Evolutionary conservation across 1,140 invertebrate genomes (phyloP), one percentile per base, ranked within the genome.

Genomic region (Drepana arcuata): DNA sequence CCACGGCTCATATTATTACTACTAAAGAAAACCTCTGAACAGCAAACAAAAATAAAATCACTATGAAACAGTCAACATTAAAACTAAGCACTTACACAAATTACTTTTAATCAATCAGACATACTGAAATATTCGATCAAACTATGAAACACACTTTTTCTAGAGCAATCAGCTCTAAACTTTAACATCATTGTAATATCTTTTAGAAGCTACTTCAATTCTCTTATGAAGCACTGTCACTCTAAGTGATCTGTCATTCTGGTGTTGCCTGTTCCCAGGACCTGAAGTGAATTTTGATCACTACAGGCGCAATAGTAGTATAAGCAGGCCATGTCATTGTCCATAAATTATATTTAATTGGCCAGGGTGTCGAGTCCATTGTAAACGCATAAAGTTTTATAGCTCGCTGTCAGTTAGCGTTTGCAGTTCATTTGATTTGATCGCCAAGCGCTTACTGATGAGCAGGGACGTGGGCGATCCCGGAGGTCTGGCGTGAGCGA

Each of bases 301-400:
- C 14, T 6, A 1, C 24, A 25, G 24, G 9, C 4, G 0, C 9
- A 11, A 9, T 25, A 11, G 11, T 11, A 11, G n/a, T 11, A 25
- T 11, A 3, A 11, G 11, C 11, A n/a, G n/a, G n/a, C n/a, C n/a
- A n/a, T n/a, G n/a, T n/a, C n/a, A n/a, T n/a, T n/a, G n/a, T n/a
- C n/a, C n/a, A n/a, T n/a, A n/a, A n/a, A n/a, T n/a, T n/a, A n/a
- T n/a, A n/a, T n/a, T n/a, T n/a, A n/a, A n/a, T n/a, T 7, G 23
- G 10, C 10, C 9, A 7, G 11, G 26, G 16, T n/a, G 16, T 10
- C 14, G 14, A 21, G 24, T 10, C 16, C 11, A 16, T 35, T 28
- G 14, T 27, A 35, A 35, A 34, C 14, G 7, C 32, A 24, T 34
- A 24, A 34, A 34, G 25, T 7, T 37, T 29, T 21, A 29, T 37